Percentiles rank a stretch among this genome's conserved stretches.
phyloP scores from a whole-genome alignment of 2,797 vertebrate genomes.

The Myiotriccus ornatus region DNA sequence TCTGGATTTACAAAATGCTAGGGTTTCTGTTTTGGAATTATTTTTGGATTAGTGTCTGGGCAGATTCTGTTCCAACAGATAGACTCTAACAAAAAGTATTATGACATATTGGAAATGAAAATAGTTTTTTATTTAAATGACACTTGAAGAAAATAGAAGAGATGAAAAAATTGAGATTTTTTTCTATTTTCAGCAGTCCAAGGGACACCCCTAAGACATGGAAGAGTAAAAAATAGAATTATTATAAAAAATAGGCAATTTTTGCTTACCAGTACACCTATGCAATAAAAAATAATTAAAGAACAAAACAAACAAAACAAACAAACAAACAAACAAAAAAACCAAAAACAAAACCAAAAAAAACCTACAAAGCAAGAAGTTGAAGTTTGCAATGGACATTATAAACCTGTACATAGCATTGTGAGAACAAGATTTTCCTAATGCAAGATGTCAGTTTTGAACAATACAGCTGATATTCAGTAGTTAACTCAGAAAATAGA shows the following conservation, averaged over 20 bases:
- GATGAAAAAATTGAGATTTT: neutral
- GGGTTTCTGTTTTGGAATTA: neutral
- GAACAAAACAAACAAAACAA: too few species aligned
- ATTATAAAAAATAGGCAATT: neutral
- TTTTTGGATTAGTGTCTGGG: neutral
- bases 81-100: neutral
- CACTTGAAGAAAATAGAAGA: neutral
- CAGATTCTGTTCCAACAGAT: neutral
- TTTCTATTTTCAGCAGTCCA: neutral
- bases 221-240: neutral
- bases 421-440: neutral
- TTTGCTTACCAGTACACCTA: neutral
- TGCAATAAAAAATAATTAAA: too few species aligned
- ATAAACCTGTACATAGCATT: neutral
- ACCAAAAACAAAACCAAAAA: neutral
- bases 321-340: too few species aligned
- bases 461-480: neutral
- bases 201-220: neutral
- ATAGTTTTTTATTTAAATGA: neutral
- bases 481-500: neutral
- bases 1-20: neutral
- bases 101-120: neutral
- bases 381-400: neutral
- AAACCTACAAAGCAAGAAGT: neutral
- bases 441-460: neutral